Base-by-base conservation (phyloP, 2,888 invertebrate genomes). In the Cataglyphis altisquamis region DNA sequence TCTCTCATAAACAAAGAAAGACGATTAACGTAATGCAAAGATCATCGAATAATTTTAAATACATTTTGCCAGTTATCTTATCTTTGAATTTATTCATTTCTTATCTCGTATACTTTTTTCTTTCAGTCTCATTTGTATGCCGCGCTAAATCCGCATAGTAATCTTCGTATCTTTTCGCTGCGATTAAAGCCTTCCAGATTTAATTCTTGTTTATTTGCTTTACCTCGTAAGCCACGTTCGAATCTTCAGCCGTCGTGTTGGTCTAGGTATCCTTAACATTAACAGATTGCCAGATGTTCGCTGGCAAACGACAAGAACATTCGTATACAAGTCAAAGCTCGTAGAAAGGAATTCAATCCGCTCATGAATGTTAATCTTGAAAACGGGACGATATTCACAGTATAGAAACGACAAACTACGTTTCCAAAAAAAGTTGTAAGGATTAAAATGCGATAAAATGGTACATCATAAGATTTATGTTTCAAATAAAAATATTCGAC, bases 131-230 rank as follows among this genome's bases (percentile, higher is more conserved):
- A 81, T 62, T 82, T 62, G 48, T 66, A n/a, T n/a, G 68, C 63
- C 32, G 77, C 52, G 66, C 83, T 25, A 25, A 84, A 70, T 77
- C 80, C 83, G 82, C 82, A 77, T 75, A 87, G 82, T 90, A 90
- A 84, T 88, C 81, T 86, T 82, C 84, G 74, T 70, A 83, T 66
- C 87, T 75, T 87, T 84, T 89, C 82, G 81, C 85, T 81, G 83
- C 88, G 91, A 92, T 57, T 92, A 92, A 92, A 93, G 91, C 91
- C 89, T 91, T 93, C 94, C 93, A 92, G 92, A 94, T 94, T 94
- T 94, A 94, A 94, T 94, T 94, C 93, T 88, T 92, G 94, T 94
- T 94, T 94, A 94, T 94, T 94, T 94, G 93, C 93, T 91, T 93
- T 93, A 62, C 74, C 84, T 83, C 85, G 88, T 67, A 82, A 86